Evolutionary conservation across 2,797 vertebrate genomes (phyloP), one percentile per base, ranked within the genome.

Genomic region (Catostomus latipinnis): DNA sequence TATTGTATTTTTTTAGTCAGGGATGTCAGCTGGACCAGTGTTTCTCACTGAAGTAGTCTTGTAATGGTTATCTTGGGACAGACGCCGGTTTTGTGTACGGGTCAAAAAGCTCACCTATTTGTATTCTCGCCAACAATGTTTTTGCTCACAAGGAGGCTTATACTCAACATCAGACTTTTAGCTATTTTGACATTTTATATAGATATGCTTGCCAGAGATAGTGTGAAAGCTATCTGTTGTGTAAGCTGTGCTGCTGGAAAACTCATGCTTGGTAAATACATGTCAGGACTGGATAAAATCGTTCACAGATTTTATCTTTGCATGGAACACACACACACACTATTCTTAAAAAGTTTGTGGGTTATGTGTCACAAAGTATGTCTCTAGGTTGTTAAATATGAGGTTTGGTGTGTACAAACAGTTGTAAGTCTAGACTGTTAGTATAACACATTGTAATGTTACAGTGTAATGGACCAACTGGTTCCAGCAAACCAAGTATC

Each of bases 71-170:
- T 52, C 60, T 84, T 49, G 65, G 69, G 74, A 69, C 16, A 70
- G 49, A 80, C 49, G 22, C 66, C 11, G 61, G 34, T 65, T 72
- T 72, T 22, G 71, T 81, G 81, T 83, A 11, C 81, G 71, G 72
- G 67, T 78, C 80, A 60, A 84, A 71, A 56, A 76, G 73, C 16
- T 82, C 80, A 57, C 65, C 50, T 71, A 49, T 80, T 71, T 80
- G 76, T 89, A 88, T 89, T 90, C 89, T 90, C 86, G 87, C 87
- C 88, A 89, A 77, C 82, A 88, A 34, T 53, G 56, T 82, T 86
- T 84, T 78, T 61, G 82, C 58, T 84, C 6, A 22, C 43, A 71
- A 66, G 57, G 76, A 71, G 66, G 74, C 73, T 78, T 61, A 81
- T 81, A 75, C 71, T 81, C 80, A 71, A 54, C 53, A 9, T 72